phyloP scores from a whole-genome alignment of 2,113 vertebrate species.

The Brachirus orientalis region DNA sequence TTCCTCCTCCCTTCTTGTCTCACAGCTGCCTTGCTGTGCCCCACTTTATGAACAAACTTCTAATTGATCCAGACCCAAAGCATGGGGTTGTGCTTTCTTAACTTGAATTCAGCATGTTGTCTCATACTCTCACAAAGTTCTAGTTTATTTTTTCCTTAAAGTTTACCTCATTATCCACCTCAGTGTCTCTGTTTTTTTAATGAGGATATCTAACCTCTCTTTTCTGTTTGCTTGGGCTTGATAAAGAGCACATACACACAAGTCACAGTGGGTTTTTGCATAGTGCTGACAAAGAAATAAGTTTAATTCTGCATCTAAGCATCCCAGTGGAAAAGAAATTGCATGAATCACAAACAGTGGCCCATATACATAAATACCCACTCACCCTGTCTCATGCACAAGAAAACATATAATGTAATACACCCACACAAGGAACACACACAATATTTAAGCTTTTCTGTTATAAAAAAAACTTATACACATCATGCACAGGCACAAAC shows the following conservation, averaged over 20 bases:
- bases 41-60: constrained; percentile 42
- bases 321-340: constrained; percentile 36
- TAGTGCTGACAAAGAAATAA: constrained; percentile 68
- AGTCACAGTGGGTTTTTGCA: constrained; percentile 42
- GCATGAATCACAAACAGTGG: constrained; percentile 35
- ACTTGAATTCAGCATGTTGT: constrained; percentile 37
- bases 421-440: neutral
- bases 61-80: constrained; percentile 36
- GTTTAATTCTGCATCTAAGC: constrained; percentile 51
- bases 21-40: constrained; percentile 27
- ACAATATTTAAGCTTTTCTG: neutral
- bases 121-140: constrained; percentile 16
- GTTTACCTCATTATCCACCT: constrained; percentile 50
- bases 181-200: constrained; percentile 52
- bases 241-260: constrained; percentile 39
- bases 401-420: neutral
- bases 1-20: constrained; percentile 9
- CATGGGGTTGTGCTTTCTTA: constrained; percentile 23
- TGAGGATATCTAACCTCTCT: constrained; percentile 39
- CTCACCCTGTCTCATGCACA: neutral
- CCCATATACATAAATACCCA: neutral
- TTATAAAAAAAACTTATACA: neutral
- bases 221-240: constrained; percentile 48
- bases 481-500: neutral
- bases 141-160: constrained; percentile 16